phyloP scores from a whole-genome alignment of 2,888 invertebrate genomes.

The Microplitis deprimator region DNA sequence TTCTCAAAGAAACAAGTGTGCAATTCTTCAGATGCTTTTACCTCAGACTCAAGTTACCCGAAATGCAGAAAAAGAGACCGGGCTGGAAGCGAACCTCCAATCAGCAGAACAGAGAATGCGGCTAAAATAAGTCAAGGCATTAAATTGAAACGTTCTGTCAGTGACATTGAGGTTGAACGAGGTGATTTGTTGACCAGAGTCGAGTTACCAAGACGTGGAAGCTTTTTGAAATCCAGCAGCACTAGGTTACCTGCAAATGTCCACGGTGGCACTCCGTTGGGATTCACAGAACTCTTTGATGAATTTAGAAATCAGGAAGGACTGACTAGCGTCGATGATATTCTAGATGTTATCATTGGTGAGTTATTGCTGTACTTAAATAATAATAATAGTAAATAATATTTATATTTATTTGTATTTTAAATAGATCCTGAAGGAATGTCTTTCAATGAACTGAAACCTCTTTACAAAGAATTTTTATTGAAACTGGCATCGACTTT shows the following conservation, averaged over 20 bases:
- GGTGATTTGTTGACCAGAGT: conserved; percentile 90
- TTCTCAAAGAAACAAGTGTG: conserved; percentile 52
- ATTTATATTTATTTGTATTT: neutral
- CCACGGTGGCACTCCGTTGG: conserved; percentile 84
- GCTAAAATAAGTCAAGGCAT: conserved; percentile 58
- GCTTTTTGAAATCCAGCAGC: conserved; percentile 87
- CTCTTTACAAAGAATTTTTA: conserved; percentile 91
- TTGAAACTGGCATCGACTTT: conserved; percentile 89
- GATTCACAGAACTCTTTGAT: conserved; percentile 89
- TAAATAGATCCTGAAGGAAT: conserved; percentile 85
- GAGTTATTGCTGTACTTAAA: conserved; percentile 24
- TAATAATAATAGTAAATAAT: neutral
- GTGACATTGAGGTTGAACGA: conserved; percentile 74
- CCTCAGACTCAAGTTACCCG: neutral
- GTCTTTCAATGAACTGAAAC: conserved; percentile 93
- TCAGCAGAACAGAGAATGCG: conserved; percentile 58
- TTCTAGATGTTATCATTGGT: conserved; percentile 86
- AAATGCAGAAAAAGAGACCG: conserved; percentile 61
- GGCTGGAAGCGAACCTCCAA: conserved; percentile 68
- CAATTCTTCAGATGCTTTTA: conserved; percentile 16
- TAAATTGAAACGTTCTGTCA: conserved; percentile 72
- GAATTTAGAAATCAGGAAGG: conserved; percentile 91
- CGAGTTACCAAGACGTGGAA: conserved; percentile 87
- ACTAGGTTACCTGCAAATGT: conserved; percentile 78
- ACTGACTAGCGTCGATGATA: conserved; percentile 89